These are phyloP conservation scores for Leptosomus discolor DNA, from an alignment of 2,113 vertebrate species.

Conservation along the genomic window DNA sequence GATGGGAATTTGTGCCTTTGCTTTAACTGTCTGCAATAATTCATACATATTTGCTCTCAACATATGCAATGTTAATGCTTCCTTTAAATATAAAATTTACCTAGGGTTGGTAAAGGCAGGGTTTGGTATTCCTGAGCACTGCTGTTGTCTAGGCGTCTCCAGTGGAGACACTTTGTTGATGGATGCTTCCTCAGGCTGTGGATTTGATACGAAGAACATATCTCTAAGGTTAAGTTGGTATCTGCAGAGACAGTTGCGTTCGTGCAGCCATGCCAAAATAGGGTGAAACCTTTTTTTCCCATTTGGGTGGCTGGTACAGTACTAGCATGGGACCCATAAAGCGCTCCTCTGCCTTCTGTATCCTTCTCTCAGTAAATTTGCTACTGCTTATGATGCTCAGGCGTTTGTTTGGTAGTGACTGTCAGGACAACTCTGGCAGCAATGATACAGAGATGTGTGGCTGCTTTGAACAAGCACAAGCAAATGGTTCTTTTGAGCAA, in stretches of 20 bases:
- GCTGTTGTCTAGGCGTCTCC: not conserved
- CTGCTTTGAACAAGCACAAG: not conserved
- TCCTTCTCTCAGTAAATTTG: not conserved
- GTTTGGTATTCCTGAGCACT: not conserved
- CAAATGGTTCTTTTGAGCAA: not conserved
- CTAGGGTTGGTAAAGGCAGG: not conserved
- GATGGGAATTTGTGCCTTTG: not conserved
- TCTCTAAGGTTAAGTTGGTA: not conserved
- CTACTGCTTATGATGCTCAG: not conserved
- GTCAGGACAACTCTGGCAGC: rapidly evolving
- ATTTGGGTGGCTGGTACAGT: rapidly evolving
- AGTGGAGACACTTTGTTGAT: not conserved
- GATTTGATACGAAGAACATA: not conserved
- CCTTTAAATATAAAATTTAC: not conserved
- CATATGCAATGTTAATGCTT: not conserved
- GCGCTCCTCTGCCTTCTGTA: not conserved
- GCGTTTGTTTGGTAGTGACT: not conserved
- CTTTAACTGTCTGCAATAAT: not conserved
- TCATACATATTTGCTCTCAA: not conserved
- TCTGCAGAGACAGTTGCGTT: not conserved
- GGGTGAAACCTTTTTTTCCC: not conserved
- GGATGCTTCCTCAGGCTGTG: rapidly evolving
- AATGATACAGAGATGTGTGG: not conserved
- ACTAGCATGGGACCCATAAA: not conserved
- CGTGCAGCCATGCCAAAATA: not conserved